Conservation (phyloP, 1,140 invertebrate species). For the Drosophila takahashii region DNA sequence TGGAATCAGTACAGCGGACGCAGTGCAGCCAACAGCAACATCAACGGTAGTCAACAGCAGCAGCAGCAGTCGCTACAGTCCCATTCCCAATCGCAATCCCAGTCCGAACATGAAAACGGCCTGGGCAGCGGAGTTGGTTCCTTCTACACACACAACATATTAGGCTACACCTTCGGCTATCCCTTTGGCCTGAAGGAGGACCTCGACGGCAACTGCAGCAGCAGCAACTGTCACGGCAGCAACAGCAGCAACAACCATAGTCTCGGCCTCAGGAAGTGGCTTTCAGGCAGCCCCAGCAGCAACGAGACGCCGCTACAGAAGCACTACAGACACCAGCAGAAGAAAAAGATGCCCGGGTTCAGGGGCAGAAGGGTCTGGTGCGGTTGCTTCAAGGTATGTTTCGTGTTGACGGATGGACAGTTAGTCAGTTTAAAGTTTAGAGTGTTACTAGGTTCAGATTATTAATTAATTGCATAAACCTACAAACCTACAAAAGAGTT, state of each 20-base stretch:
- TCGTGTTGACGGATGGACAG: too few relatives aligned
- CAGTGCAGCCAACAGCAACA: conserved; percentile 20
- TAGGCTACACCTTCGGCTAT: conserved; percentile 84
- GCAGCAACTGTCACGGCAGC: conserved; percentile 11
- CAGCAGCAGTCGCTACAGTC: conserved; percentile 9
- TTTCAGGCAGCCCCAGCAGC: conserved; percentile 28
- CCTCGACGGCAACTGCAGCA: conserved; percentile 28
- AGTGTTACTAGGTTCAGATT: too few relatives aligned
- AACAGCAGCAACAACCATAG: conserved; percentile 18
- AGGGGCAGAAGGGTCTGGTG: conserved; percentile 87
- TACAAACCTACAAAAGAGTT: too few relatives aligned
- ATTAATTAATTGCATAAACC: too few relatives aligned
- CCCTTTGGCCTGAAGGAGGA: conserved; percentile 68
- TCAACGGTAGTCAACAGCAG: conserved; percentile 11
- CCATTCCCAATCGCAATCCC: conserved; percentile 16
- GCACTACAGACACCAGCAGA: conserved; percentile 82
- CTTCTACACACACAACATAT: conserved; percentile 80
- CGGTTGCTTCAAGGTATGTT: conserved; percentile 87
- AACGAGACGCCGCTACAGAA: conserved; percentile 81
- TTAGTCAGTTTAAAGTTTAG: too few relatives aligned
- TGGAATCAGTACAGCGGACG: conserved; percentile 64
- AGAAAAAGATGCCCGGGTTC: conserved; percentile 86
- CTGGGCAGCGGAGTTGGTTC: conserved; percentile 61
- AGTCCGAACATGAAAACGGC: conserved; percentile 51
- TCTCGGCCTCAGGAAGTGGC: conserved; percentile 38